Base-by-base conservation (phyloP, 1,140 invertebrate species). In the Charaxes varanes region DNA sequence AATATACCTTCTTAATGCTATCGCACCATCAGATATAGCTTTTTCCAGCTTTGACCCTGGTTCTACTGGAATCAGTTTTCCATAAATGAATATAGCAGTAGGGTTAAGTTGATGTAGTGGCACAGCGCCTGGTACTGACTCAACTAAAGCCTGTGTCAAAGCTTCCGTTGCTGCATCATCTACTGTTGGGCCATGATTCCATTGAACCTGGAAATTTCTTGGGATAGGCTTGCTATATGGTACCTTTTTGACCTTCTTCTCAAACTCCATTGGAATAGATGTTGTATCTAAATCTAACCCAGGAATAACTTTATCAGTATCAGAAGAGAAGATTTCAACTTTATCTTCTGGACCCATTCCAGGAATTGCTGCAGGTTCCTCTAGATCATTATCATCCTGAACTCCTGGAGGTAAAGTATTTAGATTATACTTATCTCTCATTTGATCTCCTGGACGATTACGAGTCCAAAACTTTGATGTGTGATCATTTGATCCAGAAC, bases 381-480 rank as follows among this genome's bases (percentile, higher is more conserved):
- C 94, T 79, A 90, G 68, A 27, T 85, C 80, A 65, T 82, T 66
- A 35, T 79, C 79, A 73, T 77, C 78, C 64, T 82, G 77, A 34
- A 84, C 78, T 31, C 92, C 93, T 22, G 91, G 89, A 11, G 95
- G 94, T 30, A 97, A 77, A 5, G 94, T 96, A 66, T 99, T 99
- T n/a, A 98, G 85, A 86, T 97, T 97, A 67, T 96, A 97, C 85
- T 95, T 97, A 69, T 99, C 98, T 67, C 96, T 90, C 94, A 99
- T 99, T 38, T 93, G 88, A 87, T 99, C 98, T 16, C 98, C 98
- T 2, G 98, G 98, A 24, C 97, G 88, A 86, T 99, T 99, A 46
- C 98, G 87, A 1, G 98, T 99, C 98, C 98, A 99, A 84, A 99
- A 99, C 86, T 99, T 99, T 30, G 90, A 97, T 2, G 96, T 96